Evolutionary conservation across 2,113 vertebrate species (phyloP), one percentile per base, ranked within the genome.

Genomic region (Syngnathus floridae): DNA sequence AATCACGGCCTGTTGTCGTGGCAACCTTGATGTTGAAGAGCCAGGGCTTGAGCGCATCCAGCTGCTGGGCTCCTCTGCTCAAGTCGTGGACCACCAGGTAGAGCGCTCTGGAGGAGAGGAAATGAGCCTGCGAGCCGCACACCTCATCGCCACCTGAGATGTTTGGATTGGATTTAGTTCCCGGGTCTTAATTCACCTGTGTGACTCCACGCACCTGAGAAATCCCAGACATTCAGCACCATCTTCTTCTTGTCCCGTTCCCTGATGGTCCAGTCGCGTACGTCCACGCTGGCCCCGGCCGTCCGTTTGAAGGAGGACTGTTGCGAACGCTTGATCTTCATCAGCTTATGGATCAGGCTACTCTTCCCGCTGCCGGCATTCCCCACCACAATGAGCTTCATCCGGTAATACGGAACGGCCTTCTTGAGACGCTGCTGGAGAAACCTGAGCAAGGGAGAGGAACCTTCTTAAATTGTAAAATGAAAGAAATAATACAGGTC

Each of bases 401-500:
- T 94, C 60, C 95, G 90, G 72, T 93, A 91, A 64, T 98, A 98
- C 11, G 97, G 97, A 26, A 95, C 94, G 0, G 96, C 93, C 84
- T 98, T 98, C 84, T 95, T 98, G 75, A 99, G 88, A 26, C 96
- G 91, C 81, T 97, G 97, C 62, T 99, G 96, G 80, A 99, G 92
- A 87, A 97, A 96, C 80, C 96, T 98, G 75, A n/a, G 38, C 43
- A 26, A 22, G 19, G 26, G n/a, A 0, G n/a, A 3, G 35, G 8
- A 17, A 22, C 64, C 11, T 0, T 8, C 12, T 54, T 16, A 7
- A 13, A 38, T 38, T 38, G 9, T 6, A 38, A 38, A 38, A 38
- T 8, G 38, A 38, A 38, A 38, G 5, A 38, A 38, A 8, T 38
- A 38, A 8, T n/a, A n/a, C n/a, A n/a, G n/a, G n/a, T n/a, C n/a